Base-by-base conservation (phyloP, 2,888 invertebrate genomes). In the Callyntrura sp. region DNA sequence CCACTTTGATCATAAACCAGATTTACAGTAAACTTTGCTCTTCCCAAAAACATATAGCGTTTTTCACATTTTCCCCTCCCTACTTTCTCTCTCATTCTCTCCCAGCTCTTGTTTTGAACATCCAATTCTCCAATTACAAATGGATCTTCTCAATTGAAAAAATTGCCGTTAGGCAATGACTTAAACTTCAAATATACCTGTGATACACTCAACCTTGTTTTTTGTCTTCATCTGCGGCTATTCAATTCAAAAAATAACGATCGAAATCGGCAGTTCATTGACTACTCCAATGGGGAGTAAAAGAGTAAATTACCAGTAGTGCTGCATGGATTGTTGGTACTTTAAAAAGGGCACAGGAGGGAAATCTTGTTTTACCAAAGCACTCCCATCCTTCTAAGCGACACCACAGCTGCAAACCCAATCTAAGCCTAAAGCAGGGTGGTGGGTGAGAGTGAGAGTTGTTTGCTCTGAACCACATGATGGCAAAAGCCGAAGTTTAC, bases 11-110 rank as follows among this genome's bases (percentile, higher is more conserved):
- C 81, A 60, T 14, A 70, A 81, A 62, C 81, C 12, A 62, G 81
- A 81, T 60, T 81, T 62, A 62, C n/a, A n/a, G n/a, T 81, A 23
- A 81, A 81, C 81, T 81, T 81, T 79, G 79, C 60, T 79, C n/a
- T 65, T 35, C 25, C 14, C 23, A 28, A 60, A 62, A 45, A 23
- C n/a, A 23, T 62, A 76, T 14, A 35, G 57, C 28, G 55, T 57
- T 78, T n/a, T 57, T 57, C 28, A 28, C 25, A 25, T 35, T 68
- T 68, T 35, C 35, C 25, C 25, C 25, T 62, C 35, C 25, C 28
- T 68, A 35, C 9, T 51, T 51, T 51, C 9, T 51, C 51, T 51
- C 35, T 35, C 35, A 2, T 6, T 6, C 35, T 35, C 35, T 35
- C 35, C 35, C 35, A 4, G n/a, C 6, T 35, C 6, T 35, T 35